phyloP scores from a whole-genome alignment of 2,888 invertebrate genomes.

The Holacanthella duospinosa region DNA sequence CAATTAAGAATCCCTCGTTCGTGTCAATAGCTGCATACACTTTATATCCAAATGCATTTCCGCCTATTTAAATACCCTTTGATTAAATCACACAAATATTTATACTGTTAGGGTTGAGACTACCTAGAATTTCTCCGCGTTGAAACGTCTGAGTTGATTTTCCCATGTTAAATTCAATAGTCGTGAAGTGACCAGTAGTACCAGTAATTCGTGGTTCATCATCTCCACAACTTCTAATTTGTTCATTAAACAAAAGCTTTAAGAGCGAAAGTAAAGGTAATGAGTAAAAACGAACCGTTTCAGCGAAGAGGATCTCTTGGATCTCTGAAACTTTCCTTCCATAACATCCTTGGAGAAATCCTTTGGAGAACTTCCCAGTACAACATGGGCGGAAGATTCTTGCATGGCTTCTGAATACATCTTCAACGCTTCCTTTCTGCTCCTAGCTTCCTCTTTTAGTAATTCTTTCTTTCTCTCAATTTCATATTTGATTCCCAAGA shows the following conservation, averaged over 20 bases:
- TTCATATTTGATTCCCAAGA: conserved; percentile 61
- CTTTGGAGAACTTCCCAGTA: background rate
- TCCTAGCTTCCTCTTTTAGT: conserved; percentile 56
- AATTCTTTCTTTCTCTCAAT: conserved; percentile 68
- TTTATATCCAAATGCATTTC: conserved; percentile 60
- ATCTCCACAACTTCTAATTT: background rate
- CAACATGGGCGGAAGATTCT: background rate
- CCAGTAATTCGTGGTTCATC: background rate
- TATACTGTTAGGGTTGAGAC: too few relatives aligned
- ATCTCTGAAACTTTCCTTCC: background rate
- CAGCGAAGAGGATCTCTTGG: background rate
- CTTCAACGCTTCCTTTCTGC: conserved; percentile 39
- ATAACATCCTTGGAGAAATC: background rate
- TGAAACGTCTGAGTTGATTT: conserved; percentile 53
- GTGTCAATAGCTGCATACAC: conserved; percentile 67
- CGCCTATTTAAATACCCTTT: too few relatives aligned
- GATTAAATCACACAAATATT: too few relatives aligned
- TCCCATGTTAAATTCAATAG: conserved; percentile 40
- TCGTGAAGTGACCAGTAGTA: background rate
- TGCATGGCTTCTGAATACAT: background rate
- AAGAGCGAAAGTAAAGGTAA: background rate
- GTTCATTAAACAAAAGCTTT: background rate
- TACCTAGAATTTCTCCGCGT: conserved; percentile 65
- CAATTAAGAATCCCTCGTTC: conserved; percentile 58
- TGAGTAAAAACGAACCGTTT: conserved; percentile 15